phyloP scores from a whole-genome alignment of 2,888 invertebrate species.

The Chelonus formosanus region DNA sequence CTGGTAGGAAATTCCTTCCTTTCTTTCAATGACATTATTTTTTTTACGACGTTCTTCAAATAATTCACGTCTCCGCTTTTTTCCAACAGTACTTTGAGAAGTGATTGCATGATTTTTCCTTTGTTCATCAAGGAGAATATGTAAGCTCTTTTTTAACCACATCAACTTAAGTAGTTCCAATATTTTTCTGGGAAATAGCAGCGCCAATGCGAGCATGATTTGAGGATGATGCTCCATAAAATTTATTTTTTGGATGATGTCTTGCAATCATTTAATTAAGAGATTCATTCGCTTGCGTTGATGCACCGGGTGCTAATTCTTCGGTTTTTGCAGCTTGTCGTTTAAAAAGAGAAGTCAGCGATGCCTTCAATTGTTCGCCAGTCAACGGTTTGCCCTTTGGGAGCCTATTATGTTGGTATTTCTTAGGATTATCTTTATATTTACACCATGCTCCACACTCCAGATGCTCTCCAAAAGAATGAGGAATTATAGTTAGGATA shows the following conservation, averaged over 20 bases:
- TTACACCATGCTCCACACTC: constrained; percentile 42
- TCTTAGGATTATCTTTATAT: constrained; percentile 3
- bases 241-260: constrained; percentile 29
- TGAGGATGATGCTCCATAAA: constrained; percentile 35
- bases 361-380: not conserved
- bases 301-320: constrained; percentile 34
- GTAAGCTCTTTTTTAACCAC: constrained; percentile 17
- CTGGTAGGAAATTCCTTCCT: constrained; percentile 28
- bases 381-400: constrained; percentile 18
- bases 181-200: constrained; percentile 35
- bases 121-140: constrained; percentile 13
- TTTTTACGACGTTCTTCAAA: constrained; percentile 12
- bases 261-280: constrained; percentile 29
- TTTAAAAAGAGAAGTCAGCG: constrained; percentile 1
- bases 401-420: constrained; percentile 24
- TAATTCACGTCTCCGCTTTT: constrained; percentile 16
- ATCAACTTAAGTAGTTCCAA: constrained; percentile 13
- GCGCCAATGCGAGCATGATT: constrained; percentile 31
- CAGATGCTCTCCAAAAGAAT: constrained; percentile 42
- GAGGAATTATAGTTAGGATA: constrained; percentile 39
- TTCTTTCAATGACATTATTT: constrained; percentile 8
- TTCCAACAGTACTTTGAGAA: not conserved
- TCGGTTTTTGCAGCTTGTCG: constrained; percentile 25
- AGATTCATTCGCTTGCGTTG: constrained; percentile 35
- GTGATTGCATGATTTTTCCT: too few species aligned